phyloP scores from a whole-genome alignment of 2,113 vertebrate genomes.

The Todiramphus saurophagus region DNA sequence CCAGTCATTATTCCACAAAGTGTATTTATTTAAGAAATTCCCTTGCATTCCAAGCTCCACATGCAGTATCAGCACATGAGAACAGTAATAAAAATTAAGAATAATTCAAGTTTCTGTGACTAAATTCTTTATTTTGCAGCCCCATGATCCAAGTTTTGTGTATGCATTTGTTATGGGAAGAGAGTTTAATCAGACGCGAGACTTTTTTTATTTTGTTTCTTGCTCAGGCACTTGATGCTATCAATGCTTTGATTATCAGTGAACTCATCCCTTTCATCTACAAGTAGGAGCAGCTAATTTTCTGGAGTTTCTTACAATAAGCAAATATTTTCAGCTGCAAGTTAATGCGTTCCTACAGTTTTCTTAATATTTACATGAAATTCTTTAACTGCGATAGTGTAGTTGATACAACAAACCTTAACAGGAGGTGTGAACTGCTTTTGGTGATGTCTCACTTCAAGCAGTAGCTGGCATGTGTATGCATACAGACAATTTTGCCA shows the following conservation, averaged over 20 bases:
- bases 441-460: neutral
- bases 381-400: neutral
- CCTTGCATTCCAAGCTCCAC: neutral
- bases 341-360: neutral
- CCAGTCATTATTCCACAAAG: too few species aligned
- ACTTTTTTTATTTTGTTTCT: neutral
- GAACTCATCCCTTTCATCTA: neutral
- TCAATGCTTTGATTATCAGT: neutral
- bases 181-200: neutral
- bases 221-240: neutral
- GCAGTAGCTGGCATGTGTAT: neutral
- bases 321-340: neutral
- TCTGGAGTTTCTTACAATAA: neutral
- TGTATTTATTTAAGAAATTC: neutral
- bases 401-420: neutral
- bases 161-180: neutral
- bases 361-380: neutral
- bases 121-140: neutral
- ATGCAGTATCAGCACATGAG: neutral
- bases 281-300: neutral
- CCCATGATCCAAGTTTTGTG: neutral
- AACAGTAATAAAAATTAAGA: neutral
- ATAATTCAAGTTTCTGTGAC: neutral
- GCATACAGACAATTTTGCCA: neutral
- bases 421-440: neutral